Conservation (phyloP, 2,797 vertebrate genomes). For the Lacerta viridis region DNA sequence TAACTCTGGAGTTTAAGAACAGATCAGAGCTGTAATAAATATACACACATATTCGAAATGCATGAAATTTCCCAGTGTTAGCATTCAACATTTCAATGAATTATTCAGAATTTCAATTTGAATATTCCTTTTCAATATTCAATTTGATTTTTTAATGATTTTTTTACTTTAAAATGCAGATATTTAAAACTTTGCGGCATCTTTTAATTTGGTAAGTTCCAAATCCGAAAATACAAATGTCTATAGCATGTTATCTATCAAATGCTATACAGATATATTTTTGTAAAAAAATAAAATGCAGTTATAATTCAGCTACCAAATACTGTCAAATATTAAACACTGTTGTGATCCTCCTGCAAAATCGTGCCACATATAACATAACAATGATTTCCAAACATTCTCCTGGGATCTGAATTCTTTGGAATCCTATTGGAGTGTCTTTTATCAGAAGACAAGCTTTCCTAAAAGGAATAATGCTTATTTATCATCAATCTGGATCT, state of each 20-base stretch:
- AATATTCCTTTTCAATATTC: no score
- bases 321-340: neutral
- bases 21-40: neutral
- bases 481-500: no score
- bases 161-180: neutral
- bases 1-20: slow-evolving; percentile 12
- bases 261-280: neutral
- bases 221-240: neutral
- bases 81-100: neutral
- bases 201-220: neutral
- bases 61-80: neutral
- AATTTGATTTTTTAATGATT: neutral
- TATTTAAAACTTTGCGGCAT: neutral
- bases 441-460: neutral
- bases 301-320: neutral
- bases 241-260: neutral
- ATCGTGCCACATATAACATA: neutral
- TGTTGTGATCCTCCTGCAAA: neutral
- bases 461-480: neutral
- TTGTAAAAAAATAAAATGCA: neutral
- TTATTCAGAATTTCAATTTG: neutral
- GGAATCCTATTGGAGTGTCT: neutral
- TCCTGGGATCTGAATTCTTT: neutral
- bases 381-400: neutral
- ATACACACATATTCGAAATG: neutral